phyloP scores from a whole-genome alignment of 2,113 vertebrate species.

The Odocoileus virginianus region DNA sequence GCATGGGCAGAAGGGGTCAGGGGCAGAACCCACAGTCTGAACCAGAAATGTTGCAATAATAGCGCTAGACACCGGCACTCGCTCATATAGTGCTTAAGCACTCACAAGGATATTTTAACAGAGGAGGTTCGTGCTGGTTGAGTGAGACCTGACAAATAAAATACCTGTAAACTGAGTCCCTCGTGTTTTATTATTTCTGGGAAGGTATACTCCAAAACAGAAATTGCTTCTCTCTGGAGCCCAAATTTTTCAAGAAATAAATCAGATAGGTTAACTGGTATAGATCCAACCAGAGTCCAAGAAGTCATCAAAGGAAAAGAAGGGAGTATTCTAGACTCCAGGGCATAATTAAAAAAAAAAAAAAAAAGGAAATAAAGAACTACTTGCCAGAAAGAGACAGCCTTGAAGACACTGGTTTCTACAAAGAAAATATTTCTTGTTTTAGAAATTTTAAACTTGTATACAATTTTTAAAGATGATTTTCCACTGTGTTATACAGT shows the following conservation, averaged over 20 bases:
- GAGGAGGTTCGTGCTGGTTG: not conserved
- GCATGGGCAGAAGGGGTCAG: not conserved
- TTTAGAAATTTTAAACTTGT: not conserved
- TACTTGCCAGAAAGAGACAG: not conserved
- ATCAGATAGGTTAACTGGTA: not conserved
- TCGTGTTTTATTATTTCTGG: not conserved
- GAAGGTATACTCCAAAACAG: not conserved
- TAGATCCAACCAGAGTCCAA: not conserved
- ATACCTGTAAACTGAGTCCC: not conserved
- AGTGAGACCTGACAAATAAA: not conserved
- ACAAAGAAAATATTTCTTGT: not conserved
- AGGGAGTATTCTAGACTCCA: not conserved
- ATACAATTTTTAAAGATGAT: not conserved
- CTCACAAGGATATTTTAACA: not conserved
- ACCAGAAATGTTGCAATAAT: accelerated
- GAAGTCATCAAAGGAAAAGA: not conserved
- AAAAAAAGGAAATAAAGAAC: not conserved
- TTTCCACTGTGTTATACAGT: not conserved
- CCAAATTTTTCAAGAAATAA: not conserved
- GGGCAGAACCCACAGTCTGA: not conserved
- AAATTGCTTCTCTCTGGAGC: not conserved
- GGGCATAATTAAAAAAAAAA: not conserved
- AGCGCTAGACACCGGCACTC: not conserved
- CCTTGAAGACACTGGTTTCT: not conserved
- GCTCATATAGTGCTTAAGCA: accelerated